phyloP scores from a whole-genome alignment of 2,797 vertebrate genomes.

The Macroramphosus scolopax region DNA sequence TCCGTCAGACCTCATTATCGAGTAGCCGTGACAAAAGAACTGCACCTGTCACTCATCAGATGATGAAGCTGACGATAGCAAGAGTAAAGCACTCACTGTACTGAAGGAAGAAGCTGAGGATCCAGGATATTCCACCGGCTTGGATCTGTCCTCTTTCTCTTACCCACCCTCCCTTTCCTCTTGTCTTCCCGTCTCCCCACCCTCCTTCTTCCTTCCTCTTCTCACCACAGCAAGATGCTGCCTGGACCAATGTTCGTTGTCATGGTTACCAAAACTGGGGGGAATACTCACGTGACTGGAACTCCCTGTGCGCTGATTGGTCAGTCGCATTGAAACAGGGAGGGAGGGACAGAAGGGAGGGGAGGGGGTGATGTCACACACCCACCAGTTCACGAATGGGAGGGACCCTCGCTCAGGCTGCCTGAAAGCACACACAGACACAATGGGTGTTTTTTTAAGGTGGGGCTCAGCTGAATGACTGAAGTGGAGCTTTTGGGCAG shows the following conservation, averaged over 20 bases:
- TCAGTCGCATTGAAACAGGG: slow-evolving; percentile 34
- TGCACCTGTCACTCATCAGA: slow-evolving; percentile 5
- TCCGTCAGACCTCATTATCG: slow-evolving; percentile 31
- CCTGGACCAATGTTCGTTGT: slow-evolving; percentile 77
- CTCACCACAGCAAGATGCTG: slow-evolving; percentile 79
- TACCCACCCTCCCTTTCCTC: slow-evolving; percentile 31
- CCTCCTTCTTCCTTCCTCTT: slow-evolving; percentile 41
- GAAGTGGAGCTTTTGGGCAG: slow-evolving; percentile 12
- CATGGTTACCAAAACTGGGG: slow-evolving; percentile 73
- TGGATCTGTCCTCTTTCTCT: slow-evolving; percentile 37
- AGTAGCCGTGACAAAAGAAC: slow-evolving; percentile 24
- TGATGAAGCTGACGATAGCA: slow-evolving; percentile 9
- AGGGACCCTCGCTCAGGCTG: slow-evolving; percentile 50
- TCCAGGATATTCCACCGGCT: slow-evolving; percentile 36
- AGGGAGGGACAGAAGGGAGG: slow-evolving; percentile 29
- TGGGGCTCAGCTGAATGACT: slow-evolving; percentile 25
- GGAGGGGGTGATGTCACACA: slow-evolving; percentile 58
- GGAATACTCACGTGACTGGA: slow-evolving; percentile 64
- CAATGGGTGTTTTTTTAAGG: slow-evolving; percentile 60
- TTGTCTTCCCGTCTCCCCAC: slow-evolving; percentile 39
- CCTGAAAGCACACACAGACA: slow-evolving; percentile 54
- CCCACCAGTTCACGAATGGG: slow-evolving; percentile 54
- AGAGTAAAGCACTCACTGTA: slow-evolving; percentile 63
- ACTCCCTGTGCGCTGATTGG: slow-evolving; percentile 55
- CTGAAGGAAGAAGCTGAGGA: slow-evolving; percentile 31